Evolutionary conservation across 92 coral and sea anemone species (phyloP).

Genomic region (Umimayanthus chanpuru): DNA sequence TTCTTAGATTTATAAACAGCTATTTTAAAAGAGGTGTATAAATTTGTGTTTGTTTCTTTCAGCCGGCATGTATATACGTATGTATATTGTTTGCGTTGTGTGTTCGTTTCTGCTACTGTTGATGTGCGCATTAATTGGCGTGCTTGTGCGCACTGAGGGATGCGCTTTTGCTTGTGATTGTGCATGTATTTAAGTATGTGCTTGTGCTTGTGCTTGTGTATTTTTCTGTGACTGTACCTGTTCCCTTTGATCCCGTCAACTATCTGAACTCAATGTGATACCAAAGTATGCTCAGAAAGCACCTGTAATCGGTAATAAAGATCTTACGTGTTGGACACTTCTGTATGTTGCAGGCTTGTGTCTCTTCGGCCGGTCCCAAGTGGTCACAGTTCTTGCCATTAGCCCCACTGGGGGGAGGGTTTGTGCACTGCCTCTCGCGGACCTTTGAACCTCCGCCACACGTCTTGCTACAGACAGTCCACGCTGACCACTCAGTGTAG

Average conservation of each 20-base stretch:
- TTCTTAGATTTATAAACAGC: too few species aligned
- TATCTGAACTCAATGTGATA: background rate
- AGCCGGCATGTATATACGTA: too few species aligned
- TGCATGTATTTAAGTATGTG: too few species aligned
- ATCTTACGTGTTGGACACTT: conserved; percentile 29
- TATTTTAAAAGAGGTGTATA: too few species aligned
- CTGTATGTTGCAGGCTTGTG: conserved; percentile 18
- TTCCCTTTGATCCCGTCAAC: background rate
- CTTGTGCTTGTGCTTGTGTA: too few species aligned
- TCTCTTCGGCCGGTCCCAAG: conserved; percentile 20
- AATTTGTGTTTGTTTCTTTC: too few species aligned
- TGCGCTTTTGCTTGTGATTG: too few species aligned
- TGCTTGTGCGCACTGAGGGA: too few species aligned
- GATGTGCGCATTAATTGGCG: too few species aligned
- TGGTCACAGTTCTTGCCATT: conserved; percentile 18
- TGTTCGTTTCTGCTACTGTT: too few species aligned
- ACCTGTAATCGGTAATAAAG: background rate
- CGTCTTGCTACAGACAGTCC: conserved; percentile 16
- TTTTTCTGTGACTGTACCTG: too few species aligned
- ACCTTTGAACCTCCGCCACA: conserved; percentile 23
- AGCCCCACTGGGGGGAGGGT: conserved; percentile 36
- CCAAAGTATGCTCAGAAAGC: background rate
- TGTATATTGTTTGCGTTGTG: too few species aligned
- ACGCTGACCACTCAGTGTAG: conserved; percentile 23
- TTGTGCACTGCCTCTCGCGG: conserved; percentile 28